A percentile compares a stretch with the other conserved stretches of the same genome.
phyloP scores from a whole-genome alignment of 1,140 invertebrate genomes.

The Cecropterus lyciades region DNA sequence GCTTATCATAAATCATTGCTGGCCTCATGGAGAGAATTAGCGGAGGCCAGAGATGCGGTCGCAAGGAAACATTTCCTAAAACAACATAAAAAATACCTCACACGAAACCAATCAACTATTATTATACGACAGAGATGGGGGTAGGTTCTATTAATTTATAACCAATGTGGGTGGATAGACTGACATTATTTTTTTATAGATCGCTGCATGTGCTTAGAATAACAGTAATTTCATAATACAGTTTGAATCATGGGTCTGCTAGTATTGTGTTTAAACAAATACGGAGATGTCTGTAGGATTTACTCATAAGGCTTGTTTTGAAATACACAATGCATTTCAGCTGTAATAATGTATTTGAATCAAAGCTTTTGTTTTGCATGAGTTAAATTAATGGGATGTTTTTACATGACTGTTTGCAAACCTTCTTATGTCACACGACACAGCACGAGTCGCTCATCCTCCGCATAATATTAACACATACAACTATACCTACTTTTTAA shows the following conservation, averaged over 20 bases:
- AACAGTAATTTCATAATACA: constrained; percentile 68
- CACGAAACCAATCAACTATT: constrained; percentile 77
- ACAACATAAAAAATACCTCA: constrained; percentile 80
- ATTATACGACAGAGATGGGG: constrained; percentile 76
- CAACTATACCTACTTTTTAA: too few species aligned
- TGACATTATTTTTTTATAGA: constrained; percentile 75
- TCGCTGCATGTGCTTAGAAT: constrained; percentile 61
- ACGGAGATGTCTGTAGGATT: too few species aligned
- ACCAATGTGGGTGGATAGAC: constrained; percentile 81
- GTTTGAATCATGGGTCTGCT: constrained; percentile 41
- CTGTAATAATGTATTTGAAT: too few species aligned
- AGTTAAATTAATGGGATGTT: too few species aligned
- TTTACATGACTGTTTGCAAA: too few species aligned
- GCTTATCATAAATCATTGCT: constrained; percentile 66
- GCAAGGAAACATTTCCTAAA: constrained; percentile 65
- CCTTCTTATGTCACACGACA: too few species aligned
- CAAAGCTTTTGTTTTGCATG: too few species aligned
- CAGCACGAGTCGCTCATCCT: too few species aligned
- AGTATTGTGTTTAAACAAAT: too few species aligned
- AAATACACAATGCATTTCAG: too few species aligned
- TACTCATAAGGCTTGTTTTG: too few species aligned
- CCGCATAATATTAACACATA: too few species aligned
- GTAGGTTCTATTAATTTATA: constrained; percentile 83
- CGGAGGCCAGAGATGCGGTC: constrained; percentile 58
- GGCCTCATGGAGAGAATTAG: constrained; percentile 70